phyloP scores from a whole-genome alignment of 2,797 vertebrate genomes.

The Hippopotamyrus pictus region DNA sequence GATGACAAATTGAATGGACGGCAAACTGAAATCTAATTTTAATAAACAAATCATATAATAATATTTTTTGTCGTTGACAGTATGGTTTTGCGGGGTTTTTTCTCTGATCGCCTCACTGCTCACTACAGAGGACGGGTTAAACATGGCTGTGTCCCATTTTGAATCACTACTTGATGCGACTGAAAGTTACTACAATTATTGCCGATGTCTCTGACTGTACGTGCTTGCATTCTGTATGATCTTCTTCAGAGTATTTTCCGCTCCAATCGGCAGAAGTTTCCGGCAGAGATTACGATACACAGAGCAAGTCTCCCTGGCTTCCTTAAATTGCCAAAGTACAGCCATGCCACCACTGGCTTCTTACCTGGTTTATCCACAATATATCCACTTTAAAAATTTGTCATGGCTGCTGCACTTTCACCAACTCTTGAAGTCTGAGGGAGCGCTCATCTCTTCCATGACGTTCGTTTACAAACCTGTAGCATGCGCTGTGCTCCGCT shows the following conservation, averaged over 20 bases:
- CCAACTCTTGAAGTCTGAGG: neutral
- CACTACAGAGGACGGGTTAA: no score
- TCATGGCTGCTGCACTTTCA: neutral
- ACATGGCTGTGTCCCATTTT: neutral
- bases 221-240: neutral
- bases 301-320: neutral
- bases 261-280: neutral
- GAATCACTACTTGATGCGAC: no score
- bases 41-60: no score
- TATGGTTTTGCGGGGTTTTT: no score
- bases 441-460: neutral
- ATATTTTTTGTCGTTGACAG: no score
- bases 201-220: neutral
- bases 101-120: no score
- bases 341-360: neutral
- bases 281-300: neutral
- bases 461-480: neutral
- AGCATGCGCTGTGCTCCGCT: no score
- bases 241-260: neutral
- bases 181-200: neutral
- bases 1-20: no score
- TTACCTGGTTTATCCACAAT: neutral
- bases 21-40: no score
- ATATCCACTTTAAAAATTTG: neutral
- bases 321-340: no score